These are phyloP conservation scores for Alca torda DNA, from an alignment of 2,797 vertebrate genomes.

Conservation along the genomic window DNA sequence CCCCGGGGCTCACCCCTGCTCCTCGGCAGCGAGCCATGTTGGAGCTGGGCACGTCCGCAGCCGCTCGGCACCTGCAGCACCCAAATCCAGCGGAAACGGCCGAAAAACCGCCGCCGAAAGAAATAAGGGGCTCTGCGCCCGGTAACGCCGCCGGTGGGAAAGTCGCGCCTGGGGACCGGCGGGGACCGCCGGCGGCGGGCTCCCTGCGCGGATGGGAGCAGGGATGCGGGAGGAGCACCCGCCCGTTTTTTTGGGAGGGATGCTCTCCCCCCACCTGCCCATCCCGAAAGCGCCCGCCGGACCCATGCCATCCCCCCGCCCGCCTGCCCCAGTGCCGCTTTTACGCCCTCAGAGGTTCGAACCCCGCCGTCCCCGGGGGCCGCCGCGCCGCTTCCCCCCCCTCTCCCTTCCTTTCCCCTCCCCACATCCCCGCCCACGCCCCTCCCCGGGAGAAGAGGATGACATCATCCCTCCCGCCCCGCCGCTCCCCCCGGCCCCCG, in stretches of 20 bases:
- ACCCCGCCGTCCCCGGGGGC: not conserved
- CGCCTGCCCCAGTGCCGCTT: fast-evolving
- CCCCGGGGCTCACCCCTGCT: fast-evolving
- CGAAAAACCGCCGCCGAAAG: too few species aligned
- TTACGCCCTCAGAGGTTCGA: too few species aligned
- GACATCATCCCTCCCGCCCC: slow-evolving; percentile 2
- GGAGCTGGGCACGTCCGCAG: fast-evolving
- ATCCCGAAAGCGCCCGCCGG: not conserved
- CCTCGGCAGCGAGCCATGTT: not conserved
- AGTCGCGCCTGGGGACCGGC: too few species aligned
- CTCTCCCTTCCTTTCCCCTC: not conserved
- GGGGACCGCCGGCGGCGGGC: too few species aligned
- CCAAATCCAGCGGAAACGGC: not conserved
- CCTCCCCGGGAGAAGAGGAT: not conserved
- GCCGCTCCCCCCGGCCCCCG: not conserved
- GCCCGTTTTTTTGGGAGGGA: fast-evolving
- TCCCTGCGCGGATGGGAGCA: fast-evolving
- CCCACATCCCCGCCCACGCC: not conserved
- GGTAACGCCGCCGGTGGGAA: too few species aligned
- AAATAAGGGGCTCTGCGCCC: fast-evolving
- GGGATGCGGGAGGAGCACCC: too few species aligned
- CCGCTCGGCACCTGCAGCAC: not conserved
- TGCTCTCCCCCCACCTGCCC: not conserved
- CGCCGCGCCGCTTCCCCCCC: not conserved
- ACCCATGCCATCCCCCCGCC: too few species aligned